Conservation (phyloP, 2,113 vertebrate species). For the Mugil cephalus region DNA sequence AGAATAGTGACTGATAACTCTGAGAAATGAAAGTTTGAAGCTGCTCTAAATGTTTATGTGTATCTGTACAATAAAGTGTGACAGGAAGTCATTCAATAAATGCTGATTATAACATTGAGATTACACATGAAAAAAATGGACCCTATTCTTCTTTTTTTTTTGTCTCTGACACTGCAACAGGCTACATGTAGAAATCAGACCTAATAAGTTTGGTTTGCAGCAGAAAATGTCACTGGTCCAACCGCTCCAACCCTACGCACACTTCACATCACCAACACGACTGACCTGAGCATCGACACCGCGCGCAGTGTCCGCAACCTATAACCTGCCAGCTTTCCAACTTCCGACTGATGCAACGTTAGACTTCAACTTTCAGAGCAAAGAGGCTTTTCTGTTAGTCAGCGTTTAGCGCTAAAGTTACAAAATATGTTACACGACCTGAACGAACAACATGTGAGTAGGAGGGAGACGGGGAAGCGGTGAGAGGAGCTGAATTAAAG, state of each 20-base stretch:
- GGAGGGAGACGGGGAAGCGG: not conserved
- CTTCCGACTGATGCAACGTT: not conserved
- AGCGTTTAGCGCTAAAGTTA: not conserved
- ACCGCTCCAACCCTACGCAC: not conserved
- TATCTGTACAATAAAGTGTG: not conserved
- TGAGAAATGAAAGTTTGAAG: not conserved
- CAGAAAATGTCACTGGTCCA: constrained; percentile 3
- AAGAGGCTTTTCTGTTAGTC: not conserved
- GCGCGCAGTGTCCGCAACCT: not conserved
- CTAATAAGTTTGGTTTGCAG: not conserved
- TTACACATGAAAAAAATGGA: not conserved
- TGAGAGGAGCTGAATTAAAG: constrained; percentile 28
- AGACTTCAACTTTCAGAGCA: constrained; percentile 4
- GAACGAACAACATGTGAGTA: not conserved
- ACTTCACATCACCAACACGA: not conserved
- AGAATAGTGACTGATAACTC: not conserved
- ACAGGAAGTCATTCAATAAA: not conserved
- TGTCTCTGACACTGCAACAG: constrained; percentile 17
- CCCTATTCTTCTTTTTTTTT: constrained; percentile 1
- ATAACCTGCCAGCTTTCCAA: constrained; percentile 35
- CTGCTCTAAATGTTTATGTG: not conserved
- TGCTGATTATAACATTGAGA: not conserved
- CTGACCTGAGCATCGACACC: constrained; percentile 7
- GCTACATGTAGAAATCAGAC: not conserved
- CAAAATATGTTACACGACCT: constrained; percentile 14